Conservation (phyloP, 1,140 invertebrate species). For the Drosophila kanapiae region DNA sequence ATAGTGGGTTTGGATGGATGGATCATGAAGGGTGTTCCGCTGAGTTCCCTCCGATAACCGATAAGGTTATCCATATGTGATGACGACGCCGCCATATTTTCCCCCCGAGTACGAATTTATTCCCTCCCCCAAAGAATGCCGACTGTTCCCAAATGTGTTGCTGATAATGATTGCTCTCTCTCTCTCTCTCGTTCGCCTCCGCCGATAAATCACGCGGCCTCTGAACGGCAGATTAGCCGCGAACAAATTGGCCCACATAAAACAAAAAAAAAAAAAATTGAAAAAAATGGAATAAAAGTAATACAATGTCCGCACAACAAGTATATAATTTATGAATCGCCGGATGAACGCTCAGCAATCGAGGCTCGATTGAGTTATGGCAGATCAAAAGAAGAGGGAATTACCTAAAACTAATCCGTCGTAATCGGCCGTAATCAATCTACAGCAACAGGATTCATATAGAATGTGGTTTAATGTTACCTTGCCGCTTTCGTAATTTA, state of each 20-base stretch:
- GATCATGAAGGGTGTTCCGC: conserved; percentile 14
- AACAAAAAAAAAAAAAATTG: conserved; percentile 13
- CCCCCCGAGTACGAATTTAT: conserved; percentile 1
- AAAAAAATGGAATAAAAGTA: conserved; percentile 20
- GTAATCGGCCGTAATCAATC: no score
- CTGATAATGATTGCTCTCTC: conserved; percentile 16
- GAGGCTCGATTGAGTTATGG: conserved; percentile 5
- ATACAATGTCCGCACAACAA: conserved; percentile 5
- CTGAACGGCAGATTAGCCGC: conserved; percentile 53
- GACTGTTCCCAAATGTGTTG: not conserved
- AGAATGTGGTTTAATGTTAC: no score
- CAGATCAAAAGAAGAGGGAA: not conserved
- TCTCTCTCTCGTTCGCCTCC: not conserved
- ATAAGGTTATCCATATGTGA: conserved; percentile 25
- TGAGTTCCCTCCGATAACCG: conserved; percentile 3
- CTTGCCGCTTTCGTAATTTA: no score
- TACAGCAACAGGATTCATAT: no score
- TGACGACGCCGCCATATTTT: conserved; percentile 4
- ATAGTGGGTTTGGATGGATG: conserved; percentile 10
- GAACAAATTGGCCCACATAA: conserved; percentile 60
- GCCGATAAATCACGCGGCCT: conserved; percentile 61
- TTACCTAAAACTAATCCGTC: not conserved
- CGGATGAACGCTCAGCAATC: conserved; percentile 3
- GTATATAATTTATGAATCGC: conserved; percentile 40
- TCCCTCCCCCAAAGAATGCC: not conserved